Conservation (phyloP, 2,888 invertebrate species). For the Amphipoea lucens region DNA sequence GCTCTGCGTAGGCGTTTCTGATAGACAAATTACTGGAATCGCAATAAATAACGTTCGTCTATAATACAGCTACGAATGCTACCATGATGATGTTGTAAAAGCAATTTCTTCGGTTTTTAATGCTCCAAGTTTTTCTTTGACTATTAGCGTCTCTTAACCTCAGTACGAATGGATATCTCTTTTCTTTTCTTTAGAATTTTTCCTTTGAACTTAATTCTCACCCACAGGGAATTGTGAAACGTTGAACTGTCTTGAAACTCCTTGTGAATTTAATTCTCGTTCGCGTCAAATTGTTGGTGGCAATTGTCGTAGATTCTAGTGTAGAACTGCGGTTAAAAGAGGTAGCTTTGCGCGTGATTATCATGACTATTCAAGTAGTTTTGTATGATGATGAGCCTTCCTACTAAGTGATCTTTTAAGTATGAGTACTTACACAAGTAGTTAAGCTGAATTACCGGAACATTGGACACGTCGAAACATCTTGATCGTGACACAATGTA, state of each 20-base stretch:
- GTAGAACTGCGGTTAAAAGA: slow-evolving; percentile 25
- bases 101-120: slow-evolving; percentile 29
- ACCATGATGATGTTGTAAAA: slow-evolving; percentile 37
- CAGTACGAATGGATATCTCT: slow-evolving; percentile 36
- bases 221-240: slow-evolving; percentile 52
- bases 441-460: slow-evolving; percentile 6
- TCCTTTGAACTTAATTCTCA: slow-evolving; percentile 54
- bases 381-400: slow-evolving; percentile 17
- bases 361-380: slow-evolving; percentile 13
- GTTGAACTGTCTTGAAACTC: slow-evolving; percentile 60
- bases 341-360: slow-evolving; percentile 14
- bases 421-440: slow-evolving; percentile 11
- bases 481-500: background rate
- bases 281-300: slow-evolving; percentile 55
- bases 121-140: slow-evolving; percentile 45
- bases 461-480: slow-evolving; percentile 2
- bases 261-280: slow-evolving; percentile 59
- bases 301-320: slow-evolving; percentile 45
- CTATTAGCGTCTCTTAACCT: slow-evolving; percentile 41
- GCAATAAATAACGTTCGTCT: slow-evolving; percentile 34
- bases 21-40: slow-evolving; percentile 55
- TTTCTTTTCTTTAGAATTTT: slow-evolving; percentile 45
- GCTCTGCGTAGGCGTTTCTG: slow-evolving; percentile 31
- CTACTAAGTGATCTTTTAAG: slow-evolving; percentile 14
- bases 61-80: slow-evolving; percentile 25